phyloP scores from a whole-genome alignment of 1,140 invertebrate species.

The Eriosoma lanigerum region DNA sequence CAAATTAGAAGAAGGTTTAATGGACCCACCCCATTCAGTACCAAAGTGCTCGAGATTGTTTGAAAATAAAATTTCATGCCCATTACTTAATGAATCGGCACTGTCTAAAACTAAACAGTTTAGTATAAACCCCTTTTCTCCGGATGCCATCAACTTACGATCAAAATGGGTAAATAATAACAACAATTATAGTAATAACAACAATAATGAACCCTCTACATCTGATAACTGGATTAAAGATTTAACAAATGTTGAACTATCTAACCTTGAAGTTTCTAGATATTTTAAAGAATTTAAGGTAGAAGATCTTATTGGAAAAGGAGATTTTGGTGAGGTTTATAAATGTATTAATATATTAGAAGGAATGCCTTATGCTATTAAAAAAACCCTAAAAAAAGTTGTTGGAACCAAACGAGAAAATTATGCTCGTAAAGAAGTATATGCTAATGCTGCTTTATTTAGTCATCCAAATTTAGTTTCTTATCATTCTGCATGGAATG shows the following conservation, averaged over 20 bases:
- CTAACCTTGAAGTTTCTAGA: conserved; percentile 32
- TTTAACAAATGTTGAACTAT: conserved; percentile 33
- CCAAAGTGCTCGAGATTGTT: not conserved
- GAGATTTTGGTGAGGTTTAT: conserved; percentile 85
- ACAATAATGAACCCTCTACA: conserved; percentile 24
- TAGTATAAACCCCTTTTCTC: conserved; percentile 42
- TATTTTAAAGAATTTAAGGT: conserved; percentile 54
- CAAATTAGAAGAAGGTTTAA: conserved; percentile 22
- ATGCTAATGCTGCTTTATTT: conserved; percentile 84
- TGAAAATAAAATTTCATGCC: conserved; percentile 3
- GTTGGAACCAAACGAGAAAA: conserved; percentile 72
- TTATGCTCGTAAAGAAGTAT: conserved; percentile 83
- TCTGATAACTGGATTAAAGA: conserved; percentile 31
- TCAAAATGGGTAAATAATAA: conserved; percentile 40
- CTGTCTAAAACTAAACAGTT: conserved; percentile 32
- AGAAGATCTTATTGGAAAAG: conserved; percentile 59
- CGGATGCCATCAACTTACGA: conserved; percentile 26
- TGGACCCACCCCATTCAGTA: not conserved
- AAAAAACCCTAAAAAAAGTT: conserved; percentile 79
- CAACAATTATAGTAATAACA: conserved; percentile 16
- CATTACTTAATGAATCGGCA: conserved; percentile 6
- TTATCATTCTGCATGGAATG: conserved; percentile 92
- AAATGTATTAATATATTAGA: conserved; percentile 87
- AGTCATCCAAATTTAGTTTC: conserved; percentile 89
- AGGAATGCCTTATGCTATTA: conserved; percentile 88